Conservation (phyloP, 1,140 invertebrate genomes). For the Chymomyza costata region DNA sequence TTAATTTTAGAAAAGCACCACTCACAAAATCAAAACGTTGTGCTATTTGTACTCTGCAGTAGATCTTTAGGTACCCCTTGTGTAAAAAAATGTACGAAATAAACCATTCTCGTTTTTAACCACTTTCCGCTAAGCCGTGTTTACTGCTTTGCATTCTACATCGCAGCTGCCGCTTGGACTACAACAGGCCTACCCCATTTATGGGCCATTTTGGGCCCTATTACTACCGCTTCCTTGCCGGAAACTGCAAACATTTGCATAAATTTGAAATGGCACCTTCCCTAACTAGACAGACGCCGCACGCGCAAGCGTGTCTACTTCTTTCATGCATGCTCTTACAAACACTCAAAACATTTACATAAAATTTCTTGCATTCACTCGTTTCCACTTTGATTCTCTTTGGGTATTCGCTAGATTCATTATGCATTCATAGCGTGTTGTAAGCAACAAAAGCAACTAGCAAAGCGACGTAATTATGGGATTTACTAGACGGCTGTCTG, state of each 20-base stretch:
- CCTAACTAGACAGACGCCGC: constrained; percentile 28
- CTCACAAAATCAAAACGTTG: no score
- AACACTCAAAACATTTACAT: constrained; percentile 38
- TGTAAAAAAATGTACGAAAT: no score
- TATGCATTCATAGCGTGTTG: constrained; percentile 58
- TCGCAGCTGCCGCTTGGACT: constrained; percentile 13
- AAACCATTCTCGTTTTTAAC: no score
- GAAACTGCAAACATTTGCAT: constrained; percentile 30
- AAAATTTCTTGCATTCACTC: constrained; percentile 36
- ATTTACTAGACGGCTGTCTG: constrained; percentile 19
- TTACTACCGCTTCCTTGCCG: constrained; percentile 31
- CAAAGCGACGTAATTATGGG: constrained; percentile 30
- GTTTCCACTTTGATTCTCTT: no score
- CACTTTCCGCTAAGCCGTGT: no score
- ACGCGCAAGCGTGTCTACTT: constrained; percentile 60
- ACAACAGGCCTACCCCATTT: no score
- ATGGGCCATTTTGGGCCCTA: constrained; percentile 12
- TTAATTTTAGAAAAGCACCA: no score
- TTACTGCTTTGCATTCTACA: neutral
- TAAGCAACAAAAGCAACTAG: constrained; percentile 14
- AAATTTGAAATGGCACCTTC: constrained; percentile 15
- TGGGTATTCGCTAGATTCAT: constrained; percentile 34
- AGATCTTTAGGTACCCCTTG: no score
- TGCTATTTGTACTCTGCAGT: no score
- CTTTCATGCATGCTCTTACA: constrained; percentile 22